Percentiles rank a stretch among this genome's conserved stretches.
These are phyloP conservation scores for Alosa alosa DNA, from an alignment of 2,113 vertebrate genomes.

Conservation along the genomic window DNA sequence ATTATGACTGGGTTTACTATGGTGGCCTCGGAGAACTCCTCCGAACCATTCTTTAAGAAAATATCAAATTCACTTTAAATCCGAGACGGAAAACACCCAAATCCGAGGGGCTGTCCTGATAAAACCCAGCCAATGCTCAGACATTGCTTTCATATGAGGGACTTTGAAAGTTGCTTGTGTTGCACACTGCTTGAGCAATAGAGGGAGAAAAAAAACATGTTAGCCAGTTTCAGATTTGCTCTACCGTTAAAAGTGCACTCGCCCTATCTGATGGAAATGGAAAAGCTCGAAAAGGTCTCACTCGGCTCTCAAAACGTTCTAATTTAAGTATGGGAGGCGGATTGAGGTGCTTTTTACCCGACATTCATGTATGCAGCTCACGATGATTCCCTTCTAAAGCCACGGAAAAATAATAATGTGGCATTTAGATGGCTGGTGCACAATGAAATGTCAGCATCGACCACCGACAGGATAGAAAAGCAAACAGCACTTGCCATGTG, in stretches of 20 bases:
- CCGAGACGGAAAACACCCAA: background rate
- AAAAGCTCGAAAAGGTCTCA: conserved; percentile 4
- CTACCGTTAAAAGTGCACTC: background rate
- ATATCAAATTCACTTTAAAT: background rate
- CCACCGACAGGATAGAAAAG: background rate
- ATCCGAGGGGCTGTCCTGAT: background rate
- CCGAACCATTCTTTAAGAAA: too few relatives aligned
- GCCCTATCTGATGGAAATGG: conserved; percentile 13
- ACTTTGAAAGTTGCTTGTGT: background rate
- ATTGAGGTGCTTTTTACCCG: background rate
- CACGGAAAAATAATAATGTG: background rate
- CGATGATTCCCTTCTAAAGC: background rate
- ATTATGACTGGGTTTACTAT: background rate
- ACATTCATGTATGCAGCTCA: background rate
- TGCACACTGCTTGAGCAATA: background rate
- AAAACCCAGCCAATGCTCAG: background rate
- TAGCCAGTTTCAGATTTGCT: conserved; percentile 1
- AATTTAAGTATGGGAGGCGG: background rate
- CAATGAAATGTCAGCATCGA: conserved; percentile 14
- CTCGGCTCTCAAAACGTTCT: background rate
- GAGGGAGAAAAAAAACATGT: background rate
- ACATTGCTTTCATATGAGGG: background rate
- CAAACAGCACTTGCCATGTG: background rate
- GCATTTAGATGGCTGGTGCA: conserved; percentile 1
- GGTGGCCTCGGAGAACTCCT: background rate